phyloP scores from a whole-genome alignment of 2,113 vertebrate genomes.

The Calyptommatus sinebrachiatus region DNA sequence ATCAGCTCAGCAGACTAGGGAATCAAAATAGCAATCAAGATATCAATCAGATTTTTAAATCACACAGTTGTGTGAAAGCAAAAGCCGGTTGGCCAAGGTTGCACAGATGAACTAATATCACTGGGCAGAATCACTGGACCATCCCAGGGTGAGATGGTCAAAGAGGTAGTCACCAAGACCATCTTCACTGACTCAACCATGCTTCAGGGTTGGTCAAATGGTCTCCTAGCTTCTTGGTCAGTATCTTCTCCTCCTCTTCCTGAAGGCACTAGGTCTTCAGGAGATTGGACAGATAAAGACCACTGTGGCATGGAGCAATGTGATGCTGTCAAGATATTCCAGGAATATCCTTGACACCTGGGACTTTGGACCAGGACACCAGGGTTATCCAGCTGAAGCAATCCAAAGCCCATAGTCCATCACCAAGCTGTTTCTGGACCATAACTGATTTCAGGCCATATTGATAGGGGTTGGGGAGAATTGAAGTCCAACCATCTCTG shows the following conservation, averaged over 20 bases:
- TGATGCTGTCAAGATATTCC: not conserved
- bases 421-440: not conserved
- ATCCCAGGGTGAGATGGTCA: slow-evolving; percentile 58
- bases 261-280: slow-evolving; percentile 62
- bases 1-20: not conserved
- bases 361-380: not conserved
- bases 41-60: not conserved
- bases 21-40: not conserved
- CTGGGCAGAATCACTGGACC: slow-evolving; percentile 4
- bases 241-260: slow-evolving; percentile 47
- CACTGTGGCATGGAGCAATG: too few relatives aligned
- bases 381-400: not conserved
- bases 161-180: slow-evolving; percentile 68
- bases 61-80: not conserved
- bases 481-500: not conserved
- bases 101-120: not conserved
- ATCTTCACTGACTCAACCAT: slow-evolving; percentile 34
- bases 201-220: slow-evolving; percentile 56
- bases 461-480: not conserved
- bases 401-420: not conserved
- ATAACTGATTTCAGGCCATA: not conserved
- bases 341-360: not conserved
- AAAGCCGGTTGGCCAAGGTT: not conserved
- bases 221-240: slow-evolving; percentile 61
- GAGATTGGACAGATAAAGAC: slow-evolving; percentile 56